These are phyloP conservation scores for Elmis aenea DNA, from an alignment of 2,888 invertebrate species.

Conservation along the genomic window DNA sequence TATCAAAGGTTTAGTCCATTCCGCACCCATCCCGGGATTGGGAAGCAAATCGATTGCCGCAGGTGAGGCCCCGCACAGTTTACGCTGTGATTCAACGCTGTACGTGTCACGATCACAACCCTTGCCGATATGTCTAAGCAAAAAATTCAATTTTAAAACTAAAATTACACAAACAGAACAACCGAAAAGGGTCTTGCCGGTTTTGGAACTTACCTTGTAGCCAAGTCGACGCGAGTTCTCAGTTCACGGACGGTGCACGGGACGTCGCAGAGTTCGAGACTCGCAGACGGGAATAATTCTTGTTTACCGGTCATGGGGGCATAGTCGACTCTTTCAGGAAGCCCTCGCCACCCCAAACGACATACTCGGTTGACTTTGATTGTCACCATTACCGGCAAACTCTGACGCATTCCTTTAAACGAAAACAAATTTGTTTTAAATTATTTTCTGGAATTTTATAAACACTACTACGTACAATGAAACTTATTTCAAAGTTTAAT, in stretches of 20 bases:
- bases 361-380: slow-evolving; percentile 65
- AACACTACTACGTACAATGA: no score
- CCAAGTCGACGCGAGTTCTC: slow-evolving; percentile 46
- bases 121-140: slow-evolving; percentile 78
- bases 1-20: slow-evolving; percentile 77
- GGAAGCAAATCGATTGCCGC: slow-evolving; percentile 85
- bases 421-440: no score
- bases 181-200: not conserved
- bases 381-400: slow-evolving; percentile 92
- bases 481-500: no score
- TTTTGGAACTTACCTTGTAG: slow-evolving; percentile 38
- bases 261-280: slow-evolving; percentile 59
- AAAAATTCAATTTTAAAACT: slow-evolving; percentile 42
- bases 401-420: slow-evolving; percentile 83
- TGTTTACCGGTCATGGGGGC: slow-evolving; percentile 77
- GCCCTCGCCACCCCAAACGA: slow-evolving; percentile 53
- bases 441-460: no score
- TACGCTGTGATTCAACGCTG: slow-evolving; percentile 76
- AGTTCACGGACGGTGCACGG: slow-evolving; percentile 53
- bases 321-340: slow-evolving; percentile 82
- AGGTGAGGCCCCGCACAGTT: slow-evolving; percentile 79
- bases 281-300: slow-evolving; percentile 74
- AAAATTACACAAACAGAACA: not conserved
- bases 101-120: slow-evolving; percentile 96
- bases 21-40: slow-evolving; percentile 68